Evolutionary conservation across 2,113 vertebrate genomes (phyloP).

Genomic region (Elanoides forficatus): DNA sequence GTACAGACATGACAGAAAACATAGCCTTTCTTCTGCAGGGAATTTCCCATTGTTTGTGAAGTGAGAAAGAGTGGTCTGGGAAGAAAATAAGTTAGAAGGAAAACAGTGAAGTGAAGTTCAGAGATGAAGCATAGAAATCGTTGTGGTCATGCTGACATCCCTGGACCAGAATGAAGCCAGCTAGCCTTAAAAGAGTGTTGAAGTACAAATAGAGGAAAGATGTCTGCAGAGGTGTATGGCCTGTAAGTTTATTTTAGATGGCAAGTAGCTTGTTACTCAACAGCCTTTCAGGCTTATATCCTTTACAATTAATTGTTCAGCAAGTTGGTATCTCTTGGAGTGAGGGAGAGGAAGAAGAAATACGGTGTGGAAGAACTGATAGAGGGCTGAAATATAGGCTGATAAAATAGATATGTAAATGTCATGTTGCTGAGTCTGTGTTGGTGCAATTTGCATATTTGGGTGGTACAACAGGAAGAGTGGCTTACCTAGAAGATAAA

Average conservation of each 20-base stretch:
- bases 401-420: not conserved
- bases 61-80: not conserved
- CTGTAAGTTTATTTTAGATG: not conserved
- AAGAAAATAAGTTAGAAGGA: not conserved
- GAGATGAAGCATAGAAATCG: not conserved
- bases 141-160: not conserved
- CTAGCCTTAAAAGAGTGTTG: not conserved
- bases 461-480: not conserved
- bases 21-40: not conserved
- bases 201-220: not conserved
- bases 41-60: not conserved
- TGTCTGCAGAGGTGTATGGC: not conserved
- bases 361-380: not conserved
- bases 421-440: not conserved
- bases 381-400: not conserved
- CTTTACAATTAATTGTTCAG: not conserved
- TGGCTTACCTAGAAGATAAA: not conserved
- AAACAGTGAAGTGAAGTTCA: not conserved
- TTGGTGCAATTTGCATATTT: not conserved
- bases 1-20: not conserved
- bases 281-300: not conserved
- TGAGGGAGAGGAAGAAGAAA: not conserved
- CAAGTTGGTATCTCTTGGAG: not conserved
- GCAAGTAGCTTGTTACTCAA: not conserved
- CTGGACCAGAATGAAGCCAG: not conserved